Evolutionary conservation across 2,797 vertebrate genomes (phyloP).

Genomic region (Schizopygopsis malacanthus): DNA sequence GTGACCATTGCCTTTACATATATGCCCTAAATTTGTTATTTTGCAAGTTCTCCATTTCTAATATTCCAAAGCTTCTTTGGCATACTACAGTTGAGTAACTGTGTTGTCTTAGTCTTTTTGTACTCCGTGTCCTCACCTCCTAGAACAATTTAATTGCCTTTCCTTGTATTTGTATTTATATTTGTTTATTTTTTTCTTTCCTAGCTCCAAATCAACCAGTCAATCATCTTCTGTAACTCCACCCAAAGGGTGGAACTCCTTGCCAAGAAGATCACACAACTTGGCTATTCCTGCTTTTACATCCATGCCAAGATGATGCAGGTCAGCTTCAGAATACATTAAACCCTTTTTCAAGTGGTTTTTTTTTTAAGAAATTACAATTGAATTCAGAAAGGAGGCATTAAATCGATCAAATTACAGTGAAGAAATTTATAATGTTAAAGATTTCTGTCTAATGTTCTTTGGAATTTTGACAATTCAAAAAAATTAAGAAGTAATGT

Average conservation of each 20-base stretch:
- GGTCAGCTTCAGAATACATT: conserved; percentile 64
- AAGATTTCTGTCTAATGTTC: neutral
- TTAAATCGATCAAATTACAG: neutral
- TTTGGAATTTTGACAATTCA: too few species aligned
- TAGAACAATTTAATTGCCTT: neutral
- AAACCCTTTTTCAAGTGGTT: neutral
- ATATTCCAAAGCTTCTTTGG: neutral
- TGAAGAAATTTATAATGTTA: neutral
- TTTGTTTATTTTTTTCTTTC: neutral
- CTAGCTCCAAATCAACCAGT: conserved; percentile 72
- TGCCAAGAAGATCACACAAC: conserved; percentile 83
- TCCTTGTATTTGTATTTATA: neutral
- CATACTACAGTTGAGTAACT: neutral
- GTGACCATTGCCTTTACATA: neutral
- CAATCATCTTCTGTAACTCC: conserved; percentile 73
- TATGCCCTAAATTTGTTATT: neutral
- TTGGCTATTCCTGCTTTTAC: conserved; percentile 85
- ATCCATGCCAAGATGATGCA: conserved; percentile 88
- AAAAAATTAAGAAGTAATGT: too few species aligned
- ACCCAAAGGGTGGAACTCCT: conserved; percentile 81
- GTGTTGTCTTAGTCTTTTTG: neutral
- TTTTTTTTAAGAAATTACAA: neutral
- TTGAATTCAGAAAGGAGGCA: neutral
- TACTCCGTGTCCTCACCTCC: neutral
- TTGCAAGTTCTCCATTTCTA: neutral